These are phyloP conservation scores for Mongoloraphidia duomilia DNA, from an alignment of 2,888 invertebrate species.

Conservation along the genomic window DNA sequence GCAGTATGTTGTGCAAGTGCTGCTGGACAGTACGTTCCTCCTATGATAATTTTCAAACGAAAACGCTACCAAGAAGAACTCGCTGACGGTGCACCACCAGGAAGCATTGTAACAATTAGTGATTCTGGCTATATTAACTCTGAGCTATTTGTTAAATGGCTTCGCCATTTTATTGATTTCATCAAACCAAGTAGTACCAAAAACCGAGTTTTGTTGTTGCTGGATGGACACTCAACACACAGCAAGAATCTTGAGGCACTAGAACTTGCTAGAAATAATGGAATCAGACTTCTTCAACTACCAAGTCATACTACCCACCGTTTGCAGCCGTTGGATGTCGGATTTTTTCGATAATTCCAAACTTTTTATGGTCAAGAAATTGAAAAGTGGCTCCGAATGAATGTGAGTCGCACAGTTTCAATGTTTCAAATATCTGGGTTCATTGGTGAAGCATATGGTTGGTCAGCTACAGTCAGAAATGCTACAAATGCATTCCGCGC, in stretches of 20 bases:
- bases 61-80: slow-evolving; percentile 7
- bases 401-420: slow-evolving; percentile 7
- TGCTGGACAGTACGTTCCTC: slow-evolving; percentile 11
- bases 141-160: slow-evolving; percentile 11
- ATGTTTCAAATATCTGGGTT: slow-evolving; percentile 12
- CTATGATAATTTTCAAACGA: slow-evolving; percentile 7
- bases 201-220: too few relatives aligned
- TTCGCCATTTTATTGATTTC: slow-evolving; percentile 5
- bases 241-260: slow-evolving; percentile 16
- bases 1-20: slow-evolving; percentile 13
- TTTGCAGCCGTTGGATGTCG: slow-evolving; percentile 15
- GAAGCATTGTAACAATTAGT: slow-evolving; percentile 3
- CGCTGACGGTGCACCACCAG: not conserved
- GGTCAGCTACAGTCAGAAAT: slow-evolving; percentile 11
- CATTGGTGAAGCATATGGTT: slow-evolving; percentile 13
- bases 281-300: slow-evolving; percentile 15
- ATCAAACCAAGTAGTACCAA: too few relatives aligned
- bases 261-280: slow-evolving; percentile 12
- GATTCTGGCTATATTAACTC: slow-evolving; percentile 12
- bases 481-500: slow-evolving; percentile 11
- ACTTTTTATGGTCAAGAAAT: slow-evolving; percentile 12
- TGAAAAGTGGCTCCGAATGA: slow-evolving; percentile 11
- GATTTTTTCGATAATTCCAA: slow-evolving; percentile 14
- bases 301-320: slow-evolving; percentile 15
- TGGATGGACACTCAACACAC: too few relatives aligned